These are phyloP conservation scores for Corydoras sp. DNA, from an alignment of 2,113 vertebrate species.

Conservation along the genomic window DNA sequence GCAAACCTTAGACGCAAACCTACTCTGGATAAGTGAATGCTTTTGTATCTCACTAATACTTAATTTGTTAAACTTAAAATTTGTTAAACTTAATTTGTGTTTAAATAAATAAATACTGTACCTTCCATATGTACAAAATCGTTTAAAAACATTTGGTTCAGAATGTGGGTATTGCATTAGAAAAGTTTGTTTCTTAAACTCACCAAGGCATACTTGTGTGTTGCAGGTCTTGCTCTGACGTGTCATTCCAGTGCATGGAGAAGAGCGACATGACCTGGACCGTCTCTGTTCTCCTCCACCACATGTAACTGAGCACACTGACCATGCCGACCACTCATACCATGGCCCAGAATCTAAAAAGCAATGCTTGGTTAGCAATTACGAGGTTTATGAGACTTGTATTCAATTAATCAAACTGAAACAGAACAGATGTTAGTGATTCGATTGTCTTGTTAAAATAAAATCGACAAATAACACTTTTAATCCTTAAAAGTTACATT, in stretches of 20 bases:
- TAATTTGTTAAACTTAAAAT: no score
- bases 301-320: slow-evolving; percentile 57
- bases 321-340: slow-evolving; percentile 66
- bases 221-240: slow-evolving; percentile 71
- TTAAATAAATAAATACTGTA: no score
- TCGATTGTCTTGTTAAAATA: no score
- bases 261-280: slow-evolving; percentile 48
- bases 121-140: no score
- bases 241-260: slow-evolving; percentile 51
- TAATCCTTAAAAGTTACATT: no score
- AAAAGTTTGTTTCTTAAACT: slow-evolving; percentile 25
- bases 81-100: no score
- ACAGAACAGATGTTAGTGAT: no score
- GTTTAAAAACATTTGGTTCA: no score
- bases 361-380: not conserved
- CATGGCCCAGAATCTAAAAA: slow-evolving; percentile 55
- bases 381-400: not conserved
- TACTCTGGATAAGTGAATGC: no score
- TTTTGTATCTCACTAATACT: no score
- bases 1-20: no score
- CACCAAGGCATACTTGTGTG: slow-evolving; percentile 74
- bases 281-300: slow-evolving; percentile 64
- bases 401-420: not conserved
- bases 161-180: not conserved
- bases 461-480: not conserved